Base-by-base conservation (phyloP, 2,888 invertebrate species). In the Chorisops tibialis region DNA sequence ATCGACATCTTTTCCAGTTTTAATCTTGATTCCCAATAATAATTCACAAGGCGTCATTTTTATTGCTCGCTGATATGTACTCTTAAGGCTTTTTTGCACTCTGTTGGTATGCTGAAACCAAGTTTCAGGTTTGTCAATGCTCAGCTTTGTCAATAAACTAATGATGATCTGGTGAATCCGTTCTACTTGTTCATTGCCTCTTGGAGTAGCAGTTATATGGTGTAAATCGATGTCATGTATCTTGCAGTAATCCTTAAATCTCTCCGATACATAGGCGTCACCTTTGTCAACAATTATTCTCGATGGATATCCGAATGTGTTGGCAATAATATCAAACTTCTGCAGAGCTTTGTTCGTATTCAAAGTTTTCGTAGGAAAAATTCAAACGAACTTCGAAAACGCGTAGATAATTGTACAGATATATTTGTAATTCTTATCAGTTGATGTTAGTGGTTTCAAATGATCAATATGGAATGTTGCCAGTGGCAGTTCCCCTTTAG, bases 361-460 rank as follows among this genome's bases (percentile, higher is more conserved):
- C 21, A 62, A 51, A 11, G 58, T 43, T 43, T 66, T 67, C 14
- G 64, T 63, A n/a, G n/a, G n/a, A n/a, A n/a, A n/a, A n/a, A 65
- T 59, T 64, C 64, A 66, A 16, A 50, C 50, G 19, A 63, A 73
- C 52, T 75, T 75, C 0, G 73, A 71, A 54, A 72, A 74, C 0
- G 65, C 72, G 64, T 74, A 73, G 0, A 75, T 63, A 1, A 74
- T 56, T 0, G 72, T 71, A 0, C 75, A 67, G 2, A 75, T 70
- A 50, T 75, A 68, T 22, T 71, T 71, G 43, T 74, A 74, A 7
- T 66, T 30, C 19, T 65, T 68, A 19, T 59, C 62, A 6, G 66
- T 66, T n/a, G 45, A 18, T 3, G 18, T 45, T 6, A 45, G 45
- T 14, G 45, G 45, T 45, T 6, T 37, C n/a, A n/a, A n/a, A n/a